A percentile compares a stretch with the other conserved stretches of the same genome.
These are phyloP conservation scores for Leptopilina drosophilae DNA, from an alignment of 2,888 invertebrate species.

Conservation along the genomic window DNA sequence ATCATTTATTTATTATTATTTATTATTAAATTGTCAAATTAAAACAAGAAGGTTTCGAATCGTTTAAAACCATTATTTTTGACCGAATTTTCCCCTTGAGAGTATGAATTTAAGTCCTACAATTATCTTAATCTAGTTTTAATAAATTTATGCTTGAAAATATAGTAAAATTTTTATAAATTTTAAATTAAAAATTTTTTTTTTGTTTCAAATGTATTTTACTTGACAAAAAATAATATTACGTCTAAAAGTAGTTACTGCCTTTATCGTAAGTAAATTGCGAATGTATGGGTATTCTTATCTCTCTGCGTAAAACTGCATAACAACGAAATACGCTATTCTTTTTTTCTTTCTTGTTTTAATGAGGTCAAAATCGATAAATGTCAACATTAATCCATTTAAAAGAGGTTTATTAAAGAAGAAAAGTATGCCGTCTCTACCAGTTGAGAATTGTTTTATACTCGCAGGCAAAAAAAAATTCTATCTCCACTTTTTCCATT, in stretches of 20 bases:
- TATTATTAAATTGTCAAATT: no score
- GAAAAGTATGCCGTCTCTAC: neutral
- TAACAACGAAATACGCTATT: neutral
- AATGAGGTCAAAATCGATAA: constrained; percentile 41
- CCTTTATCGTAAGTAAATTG: constrained; percentile 53
- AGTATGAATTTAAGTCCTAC: no score
- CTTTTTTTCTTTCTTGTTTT: constrained; percentile 9
- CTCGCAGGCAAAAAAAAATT: neutral
- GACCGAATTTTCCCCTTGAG: no score
- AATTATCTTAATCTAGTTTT: no score
- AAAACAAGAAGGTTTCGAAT: no score
- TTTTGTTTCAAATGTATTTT: neutral
- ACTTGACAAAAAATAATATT: neutral
- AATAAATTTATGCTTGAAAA: no score
- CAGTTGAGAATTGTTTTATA: neutral
- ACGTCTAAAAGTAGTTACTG: constrained; percentile 43
- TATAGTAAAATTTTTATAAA: no score
- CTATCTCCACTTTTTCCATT: no score
- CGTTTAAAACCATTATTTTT: no score
- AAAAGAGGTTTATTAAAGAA: neutral
- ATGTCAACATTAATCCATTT: constrained; percentile 28
- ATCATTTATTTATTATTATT: no score
- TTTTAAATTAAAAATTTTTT: no score
- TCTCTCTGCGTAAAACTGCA: constrained; percentile 48
- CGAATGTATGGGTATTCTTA: constrained; percentile 49